Evolutionary conservation across 1,140 invertebrate species (phyloP), one percentile per base, ranked within the genome.

Genomic region (Branchinecta lynchi): DNA sequence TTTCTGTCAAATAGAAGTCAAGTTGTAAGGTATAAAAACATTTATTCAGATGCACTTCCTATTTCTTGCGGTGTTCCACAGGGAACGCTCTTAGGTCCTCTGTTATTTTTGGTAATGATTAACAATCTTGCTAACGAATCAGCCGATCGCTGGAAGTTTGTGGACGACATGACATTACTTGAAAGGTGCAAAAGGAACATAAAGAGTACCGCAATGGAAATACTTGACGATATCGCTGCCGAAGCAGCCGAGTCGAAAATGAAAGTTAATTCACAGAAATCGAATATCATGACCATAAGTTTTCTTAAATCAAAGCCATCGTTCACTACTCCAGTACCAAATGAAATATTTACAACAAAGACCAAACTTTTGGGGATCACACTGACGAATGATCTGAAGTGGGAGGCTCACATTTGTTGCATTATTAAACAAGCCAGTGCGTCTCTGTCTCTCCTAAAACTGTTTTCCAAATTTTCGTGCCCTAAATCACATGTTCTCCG

Each of bases 41-140:
- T 60, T 60, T 60, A 60, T 60, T 60, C 51, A 15, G 51, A 60
- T 60, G 12, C 51, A 60, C 51, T 60, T 20, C 51, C 51, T 60
- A 60, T 60, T 60, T 60, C 51, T 60, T 60, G 51, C 51, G 17
- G 17, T 1, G 51, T 60, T 60, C 51, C 51, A 60, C 17, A 60
- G 12, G 51, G 17, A 12, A 12, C 51, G 17, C 51, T 60, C 17
- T 60, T 60, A 60, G 51, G 17, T 60, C 51, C 51, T 60, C 17
- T 60, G 51, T 20, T 60, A 60, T 60, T 60, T 60, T 60, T 60
- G 51, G 51, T 60, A 60, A 60, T 60, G 51, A 60, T 60, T 60
- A 60, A 60, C 51, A 60, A 60, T 60, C 51, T 60, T 60, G 51
- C 51, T 60, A 60, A 60, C 17, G 51, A 60, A 60, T 60, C 51